Evolutionary conservation across 1,140 invertebrate species (phyloP).

Genomic region (Drosophila melanogaster): DNA sequence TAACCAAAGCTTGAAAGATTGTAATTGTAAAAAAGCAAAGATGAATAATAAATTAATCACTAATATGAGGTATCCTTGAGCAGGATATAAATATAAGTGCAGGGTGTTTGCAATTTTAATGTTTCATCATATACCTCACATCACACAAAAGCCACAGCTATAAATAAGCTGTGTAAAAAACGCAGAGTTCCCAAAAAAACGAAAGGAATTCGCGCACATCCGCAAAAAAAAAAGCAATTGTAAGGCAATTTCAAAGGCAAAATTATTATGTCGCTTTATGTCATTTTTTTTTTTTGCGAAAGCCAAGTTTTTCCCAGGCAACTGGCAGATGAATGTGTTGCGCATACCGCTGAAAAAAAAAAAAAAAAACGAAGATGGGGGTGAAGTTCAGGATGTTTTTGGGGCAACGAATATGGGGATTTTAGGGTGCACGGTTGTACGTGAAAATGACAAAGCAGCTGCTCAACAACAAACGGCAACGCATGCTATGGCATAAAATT

Average conservation of each 20-base stretch:
- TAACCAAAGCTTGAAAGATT: constrained; percentile 7
- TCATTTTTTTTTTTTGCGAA: constrained; percentile 55
- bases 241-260: constrained; percentile 81
- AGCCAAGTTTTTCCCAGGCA: constrained; percentile 47
- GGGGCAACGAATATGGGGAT: not conserved
- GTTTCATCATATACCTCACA: not conserved
- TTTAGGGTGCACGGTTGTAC: constrained; percentile 40
- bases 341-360: not conserved
- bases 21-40: not conserved
- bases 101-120: constrained; percentile 8
- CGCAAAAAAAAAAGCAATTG: constrained; percentile 71
- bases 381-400: constrained; percentile 6
- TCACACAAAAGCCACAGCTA: constrained; percentile 49
- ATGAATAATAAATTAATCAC: constrained; percentile 10
- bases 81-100: constrained; percentile 13
- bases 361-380: not conserved
- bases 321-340: constrained; percentile 62
- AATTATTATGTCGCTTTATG: constrained; percentile 83
- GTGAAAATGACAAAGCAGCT: constrained; percentile 81
- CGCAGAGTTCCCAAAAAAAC: constrained; percentile 7
- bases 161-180: constrained; percentile 53
- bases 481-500: constrained; percentile 74
- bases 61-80: constrained; percentile 1
- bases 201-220: constrained; percentile 40
- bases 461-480: constrained; percentile 67